Percentiles rank a stretch among this genome's conserved stretches.
Evolutionary conservation across 2,113 vertebrate genomes (phyloP).

Genomic region (Candoia aspera): DNA sequence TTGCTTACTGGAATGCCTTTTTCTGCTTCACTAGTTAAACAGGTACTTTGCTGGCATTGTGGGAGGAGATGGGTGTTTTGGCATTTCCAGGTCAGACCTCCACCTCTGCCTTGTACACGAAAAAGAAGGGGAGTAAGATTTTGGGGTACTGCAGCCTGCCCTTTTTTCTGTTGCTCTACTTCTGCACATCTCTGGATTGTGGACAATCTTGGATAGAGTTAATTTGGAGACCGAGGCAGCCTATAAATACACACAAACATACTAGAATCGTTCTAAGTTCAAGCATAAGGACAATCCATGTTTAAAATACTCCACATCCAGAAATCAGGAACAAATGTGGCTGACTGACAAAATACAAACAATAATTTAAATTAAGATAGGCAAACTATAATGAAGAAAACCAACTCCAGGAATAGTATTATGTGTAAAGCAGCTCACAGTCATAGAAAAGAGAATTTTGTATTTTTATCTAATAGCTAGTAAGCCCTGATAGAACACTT

Average conservation of each 20-base stretch:
- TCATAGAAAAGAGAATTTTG: background rate
- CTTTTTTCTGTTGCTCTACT: background rate
- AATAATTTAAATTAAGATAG: background rate
- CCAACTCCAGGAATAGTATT: background rate
- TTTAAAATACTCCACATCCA: background rate
- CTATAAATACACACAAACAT: background rate
- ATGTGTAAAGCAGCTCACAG: background rate
- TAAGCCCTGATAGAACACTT: background rate
- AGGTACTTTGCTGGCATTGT: background rate
- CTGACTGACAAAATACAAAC: background rate
- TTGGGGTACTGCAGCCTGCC: background rate
- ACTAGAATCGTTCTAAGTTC: background rate
- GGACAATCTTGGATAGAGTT: background rate
- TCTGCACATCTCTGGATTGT: background rate
- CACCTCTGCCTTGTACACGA: background rate
- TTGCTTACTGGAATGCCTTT: background rate
- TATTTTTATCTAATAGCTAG: background rate
- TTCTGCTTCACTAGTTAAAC: background rate
- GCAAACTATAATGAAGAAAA: background rate
- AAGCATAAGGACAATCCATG: background rate
- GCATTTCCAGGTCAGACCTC: background rate
- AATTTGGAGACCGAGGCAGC: background rate
- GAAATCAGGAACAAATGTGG: background rate
- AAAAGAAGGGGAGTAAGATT: background rate
- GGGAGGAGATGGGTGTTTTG: background rate